A percentile compares a stretch with the other conserved stretches of the same genome.
phyloP scores from a whole-genome alignment of 2,888 invertebrate species.

The Amphipyra berbera region DNA sequence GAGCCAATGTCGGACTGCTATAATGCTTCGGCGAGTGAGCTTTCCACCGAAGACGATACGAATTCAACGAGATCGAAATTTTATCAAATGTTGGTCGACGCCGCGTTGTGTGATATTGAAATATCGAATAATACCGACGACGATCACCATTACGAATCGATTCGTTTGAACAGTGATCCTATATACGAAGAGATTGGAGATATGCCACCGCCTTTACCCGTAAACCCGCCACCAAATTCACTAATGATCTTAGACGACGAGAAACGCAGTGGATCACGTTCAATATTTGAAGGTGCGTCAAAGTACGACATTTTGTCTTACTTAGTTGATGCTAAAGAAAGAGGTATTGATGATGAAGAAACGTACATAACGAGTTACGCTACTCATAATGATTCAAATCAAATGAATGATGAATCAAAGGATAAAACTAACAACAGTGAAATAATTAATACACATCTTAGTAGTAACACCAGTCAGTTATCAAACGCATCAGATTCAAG shows the following conservation, averaged over 20 bases:
- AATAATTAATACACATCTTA: constrained; percentile 83
- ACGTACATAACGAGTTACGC: constrained; percentile 91
- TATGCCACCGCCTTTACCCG: constrained; percentile 94
- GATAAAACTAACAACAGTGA: constrained; percentile 89
- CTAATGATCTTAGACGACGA: constrained; percentile 92
- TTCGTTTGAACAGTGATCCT: constrained; percentile 92
- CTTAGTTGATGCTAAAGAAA: constrained; percentile 95
- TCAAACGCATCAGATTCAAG: constrained; percentile 96
- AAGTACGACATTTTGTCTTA: constrained; percentile 97
- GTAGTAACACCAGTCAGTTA: constrained; percentile 93
- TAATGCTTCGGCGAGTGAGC: constrained; percentile 92
- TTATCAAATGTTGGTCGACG: constrained; percentile 93
- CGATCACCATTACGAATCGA: constrained; percentile 93
- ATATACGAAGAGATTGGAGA: constrained; percentile 94
- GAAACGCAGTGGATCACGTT: constrained; percentile 92
- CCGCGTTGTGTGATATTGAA: constrained; percentile 92
- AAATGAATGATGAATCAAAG: constrained; percentile 87
- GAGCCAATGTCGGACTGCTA: constrained; percentile 92
- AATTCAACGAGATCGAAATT: constrained; percentile 92
- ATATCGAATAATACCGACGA: constrained; percentile 90
- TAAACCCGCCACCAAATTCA: constrained; percentile 93
- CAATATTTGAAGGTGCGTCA: constrained; percentile 95
- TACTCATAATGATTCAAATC: constrained; percentile 86
- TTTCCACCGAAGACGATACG: constrained; percentile 91
- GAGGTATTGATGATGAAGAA: constrained; percentile 93